Evolutionary conservation across 2,113 vertebrate genomes (phyloP), one percentile per base, ranked within the genome.

Genomic region (Boleophthalmus pectinirostris): DNA sequence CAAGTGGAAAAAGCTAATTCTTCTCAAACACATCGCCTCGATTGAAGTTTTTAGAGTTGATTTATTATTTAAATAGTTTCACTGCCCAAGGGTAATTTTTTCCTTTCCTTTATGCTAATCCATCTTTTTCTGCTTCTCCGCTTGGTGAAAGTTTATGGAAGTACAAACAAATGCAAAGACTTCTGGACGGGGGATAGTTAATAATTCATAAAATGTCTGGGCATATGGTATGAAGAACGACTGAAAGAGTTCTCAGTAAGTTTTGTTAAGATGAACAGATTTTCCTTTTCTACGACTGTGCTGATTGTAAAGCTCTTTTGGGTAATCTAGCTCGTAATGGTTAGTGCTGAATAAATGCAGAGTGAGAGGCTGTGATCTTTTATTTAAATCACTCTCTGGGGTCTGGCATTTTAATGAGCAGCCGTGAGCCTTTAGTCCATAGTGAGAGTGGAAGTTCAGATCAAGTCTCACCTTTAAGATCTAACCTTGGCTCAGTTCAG

Each of bases 391-490:
- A 58, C 72, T 82, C 82, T 69, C 79, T 1, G 0, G 51, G 78
- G 77, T 84, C 75, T 69, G 63, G 68, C 67, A 84, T 84, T 85
- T 84, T 85, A 85, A 85, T 84, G 61, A 81, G 74, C 70, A 71
- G 70, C 74, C 64, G 77, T 82, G 73, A 84, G 79, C 79, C 69
- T 72, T 81, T 45, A 70, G 82, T 81, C 75, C 46, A 77, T 68
- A 64, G 68, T 77, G 66, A 45, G 67, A 10, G 69, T 64, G 74
- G 47, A 65, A 56, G 73, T 81, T 82, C 74, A 80, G 70, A 82
- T 35, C 64, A 74, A 77, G 69, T 70, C 69, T 82, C 60, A 60
- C 74, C 69, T 74, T 47, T 56, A 63, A n/a, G 63, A 69, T 54
- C 75, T 68, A 79, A 65, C 76, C 76, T 81, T 68, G 66, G 71